These are phyloP conservation scores for Tricholauxania praeusta DNA, from an alignment of 2,888 invertebrate genomes.

Conservation along the genomic window DNA sequence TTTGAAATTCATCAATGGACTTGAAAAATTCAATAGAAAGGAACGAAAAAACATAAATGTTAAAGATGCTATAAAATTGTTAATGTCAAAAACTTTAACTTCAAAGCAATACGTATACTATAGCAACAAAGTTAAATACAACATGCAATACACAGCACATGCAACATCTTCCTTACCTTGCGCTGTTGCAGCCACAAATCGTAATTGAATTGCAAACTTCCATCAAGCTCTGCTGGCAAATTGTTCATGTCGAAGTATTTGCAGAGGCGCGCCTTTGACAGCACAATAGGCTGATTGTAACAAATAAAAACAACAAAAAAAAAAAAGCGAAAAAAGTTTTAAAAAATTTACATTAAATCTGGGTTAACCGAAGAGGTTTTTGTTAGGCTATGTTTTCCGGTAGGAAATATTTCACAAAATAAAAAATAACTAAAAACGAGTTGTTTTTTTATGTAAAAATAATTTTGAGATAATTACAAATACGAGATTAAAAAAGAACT, in stretches of 20 bases:
- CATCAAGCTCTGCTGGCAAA: slow-evolving; percentile 80
- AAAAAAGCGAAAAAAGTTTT: slow-evolving; percentile 14
- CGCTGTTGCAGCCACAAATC: slow-evolving; percentile 81
- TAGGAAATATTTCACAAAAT: no score
- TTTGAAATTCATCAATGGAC: slow-evolving; percentile 78
- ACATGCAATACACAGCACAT: neutral
- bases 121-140: neutral
- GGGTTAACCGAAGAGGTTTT: slow-evolving; percentile 14
- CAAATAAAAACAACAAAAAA: slow-evolving; percentile 31
- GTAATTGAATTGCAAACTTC: slow-evolving; percentile 79
- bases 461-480: no score
- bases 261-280: slow-evolving; percentile 76
- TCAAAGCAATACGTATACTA: slow-evolving; percentile 28
- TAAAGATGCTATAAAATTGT: neutral
- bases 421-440: no score
- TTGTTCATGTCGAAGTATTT: slow-evolving; percentile 78
- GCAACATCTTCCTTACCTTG: slow-evolving; percentile 71
- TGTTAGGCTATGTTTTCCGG: no score
- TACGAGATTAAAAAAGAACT: no score
- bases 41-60: neutral
- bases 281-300: slow-evolving; percentile 74
- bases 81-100: slow-evolving; percentile 34
- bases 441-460: no score
- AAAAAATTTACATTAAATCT: slow-evolving; percentile 4
- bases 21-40: slow-evolving; percentile 56